phyloP scores from a whole-genome alignment of 2,888 invertebrate species.

The Tortricodes alternella region DNA sequence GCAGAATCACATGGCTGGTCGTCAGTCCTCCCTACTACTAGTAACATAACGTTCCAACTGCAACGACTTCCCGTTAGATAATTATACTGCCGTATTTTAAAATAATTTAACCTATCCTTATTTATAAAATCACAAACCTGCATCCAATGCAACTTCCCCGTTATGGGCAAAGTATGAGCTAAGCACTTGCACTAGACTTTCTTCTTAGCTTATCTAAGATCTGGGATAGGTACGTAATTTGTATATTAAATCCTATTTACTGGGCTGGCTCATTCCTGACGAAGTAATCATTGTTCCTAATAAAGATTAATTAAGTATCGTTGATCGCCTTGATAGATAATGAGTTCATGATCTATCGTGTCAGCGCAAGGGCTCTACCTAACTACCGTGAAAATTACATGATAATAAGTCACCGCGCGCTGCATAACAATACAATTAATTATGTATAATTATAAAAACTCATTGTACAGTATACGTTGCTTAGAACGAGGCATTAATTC shows the following conservation, averaged over 20 bases:
- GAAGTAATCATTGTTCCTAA: neutral
- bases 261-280: neutral
- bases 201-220: no score
- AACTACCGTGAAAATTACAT: constrained; percentile 25
- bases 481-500: neutral
- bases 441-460: constrained; percentile 10
- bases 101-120: neutral
- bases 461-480: neutral
- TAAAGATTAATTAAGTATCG: constrained; percentile 13
- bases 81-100: constrained; percentile 4
- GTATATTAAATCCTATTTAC: neutral
- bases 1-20: no score
- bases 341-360: constrained; percentile 13
- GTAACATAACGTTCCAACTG: neutral
- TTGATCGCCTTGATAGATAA: constrained; percentile 28
- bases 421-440: constrained; percentile 30
- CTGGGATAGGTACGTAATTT: neutral
- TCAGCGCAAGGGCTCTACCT: constrained; percentile 12
- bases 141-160: neutral
- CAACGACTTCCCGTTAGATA: constrained; percentile 16
- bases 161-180: constrained; percentile 2
- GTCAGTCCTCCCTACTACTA: no score
- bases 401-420: constrained; percentile 20
- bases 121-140: neutral
- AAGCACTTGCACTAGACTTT: constrained; percentile 1